Percentiles rank a stretch among this genome's conserved stretches.
Evolutionary conservation across 2,888 invertebrate genomes (phyloP).

Genomic region (Pyrrhopygopsis socrates): DNA sequence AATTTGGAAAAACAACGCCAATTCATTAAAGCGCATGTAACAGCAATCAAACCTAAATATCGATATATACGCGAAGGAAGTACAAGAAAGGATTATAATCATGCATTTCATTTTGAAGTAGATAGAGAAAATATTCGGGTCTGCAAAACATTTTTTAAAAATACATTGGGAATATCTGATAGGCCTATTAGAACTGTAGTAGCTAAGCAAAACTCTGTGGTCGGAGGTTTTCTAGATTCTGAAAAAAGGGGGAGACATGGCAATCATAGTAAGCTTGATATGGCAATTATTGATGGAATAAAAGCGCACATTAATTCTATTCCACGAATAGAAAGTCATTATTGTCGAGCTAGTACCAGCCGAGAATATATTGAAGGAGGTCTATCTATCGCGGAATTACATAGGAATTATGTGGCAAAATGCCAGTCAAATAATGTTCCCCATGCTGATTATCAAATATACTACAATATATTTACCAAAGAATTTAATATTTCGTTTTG

Average conservation of each 20-base stretch:
- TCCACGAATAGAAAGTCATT: slow-evolving; percentile 84
- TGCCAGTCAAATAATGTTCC: slow-evolving; percentile 53
- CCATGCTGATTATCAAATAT: slow-evolving; percentile 62
- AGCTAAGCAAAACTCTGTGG: neutral
- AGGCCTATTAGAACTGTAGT: neutral
- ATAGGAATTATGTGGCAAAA: slow-evolving; percentile 81
- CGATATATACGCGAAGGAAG: neutral
- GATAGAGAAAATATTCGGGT: neutral
- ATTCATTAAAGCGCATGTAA: neutral
- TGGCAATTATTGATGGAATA: slow-evolving; percentile 44
- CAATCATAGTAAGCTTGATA: slow-evolving; percentile 62
- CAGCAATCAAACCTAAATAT: neutral
- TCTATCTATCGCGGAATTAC: slow-evolving; percentile 79
- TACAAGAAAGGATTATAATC: neutral
- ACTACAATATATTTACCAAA: slow-evolving; percentile 69
- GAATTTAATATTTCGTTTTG: slow-evolving; percentile 77
- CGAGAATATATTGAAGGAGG: slow-evolving; percentile 85
- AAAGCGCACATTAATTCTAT: slow-evolving; percentile 83
- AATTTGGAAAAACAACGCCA: neutral
- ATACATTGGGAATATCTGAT: neutral
- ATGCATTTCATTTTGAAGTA: neutral
- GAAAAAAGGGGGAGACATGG: slow-evolving; percentile 58
- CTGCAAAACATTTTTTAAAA: neutral
- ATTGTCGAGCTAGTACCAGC: slow-evolving; percentile 76
- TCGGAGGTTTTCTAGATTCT: too few relatives aligned